These are phyloP conservation scores for Neelides sp. DNA, from an alignment of 1,140 invertebrate genomes.

Conservation along the genomic window DNA sequence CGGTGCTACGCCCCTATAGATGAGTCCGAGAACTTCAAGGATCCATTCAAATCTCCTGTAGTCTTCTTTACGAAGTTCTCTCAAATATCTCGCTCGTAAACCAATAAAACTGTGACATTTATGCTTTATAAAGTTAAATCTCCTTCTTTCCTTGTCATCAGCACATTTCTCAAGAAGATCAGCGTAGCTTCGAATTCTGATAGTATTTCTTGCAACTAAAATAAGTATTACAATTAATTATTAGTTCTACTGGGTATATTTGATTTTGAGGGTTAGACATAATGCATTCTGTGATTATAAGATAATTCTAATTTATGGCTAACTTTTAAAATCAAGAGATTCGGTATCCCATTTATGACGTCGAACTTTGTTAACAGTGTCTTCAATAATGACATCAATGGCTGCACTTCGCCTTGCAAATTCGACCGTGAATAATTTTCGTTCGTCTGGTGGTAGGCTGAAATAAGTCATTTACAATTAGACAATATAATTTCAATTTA, in stretches of 20 bases:
- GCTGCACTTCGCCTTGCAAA: slow-evolving; percentile 9
- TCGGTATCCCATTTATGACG: slow-evolving; percentile 22
- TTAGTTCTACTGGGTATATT: too few species aligned
- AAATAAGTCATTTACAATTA: not conserved
- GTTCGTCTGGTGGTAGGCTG: slow-evolving; percentile 22
- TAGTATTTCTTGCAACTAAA: slow-evolving; percentile 46
- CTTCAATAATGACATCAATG: slow-evolving; percentile 20
- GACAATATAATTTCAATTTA: not conserved
- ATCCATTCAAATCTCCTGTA: slow-evolving; percentile 76
- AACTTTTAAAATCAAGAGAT: slow-evolving; percentile 17
- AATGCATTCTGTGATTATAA: not conserved
- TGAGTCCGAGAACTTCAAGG: slow-evolving; percentile 62
- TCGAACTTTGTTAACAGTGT: slow-evolving; percentile 3
- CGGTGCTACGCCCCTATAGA: too few species aligned
- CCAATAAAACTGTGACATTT: slow-evolving; percentile 56
- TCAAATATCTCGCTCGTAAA: slow-evolving; percentile 57
- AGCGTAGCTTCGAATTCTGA: slow-evolving; percentile 44
- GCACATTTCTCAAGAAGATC: slow-evolving; percentile 38
- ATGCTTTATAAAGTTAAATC: slow-evolving; percentile 10
- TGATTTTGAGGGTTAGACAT: too few species aligned
- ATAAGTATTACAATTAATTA: too few species aligned
- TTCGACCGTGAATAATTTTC: slow-evolving; percentile 21
- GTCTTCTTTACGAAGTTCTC: slow-evolving; percentile 53
- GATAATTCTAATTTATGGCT: not conserved
- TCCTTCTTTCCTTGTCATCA: slow-evolving; percentile 42